These are phyloP conservation scores for Brevipalpus yothersi DNA, from an alignment of 1,140 invertebrate genomes.

Conservation along the genomic window DNA sequence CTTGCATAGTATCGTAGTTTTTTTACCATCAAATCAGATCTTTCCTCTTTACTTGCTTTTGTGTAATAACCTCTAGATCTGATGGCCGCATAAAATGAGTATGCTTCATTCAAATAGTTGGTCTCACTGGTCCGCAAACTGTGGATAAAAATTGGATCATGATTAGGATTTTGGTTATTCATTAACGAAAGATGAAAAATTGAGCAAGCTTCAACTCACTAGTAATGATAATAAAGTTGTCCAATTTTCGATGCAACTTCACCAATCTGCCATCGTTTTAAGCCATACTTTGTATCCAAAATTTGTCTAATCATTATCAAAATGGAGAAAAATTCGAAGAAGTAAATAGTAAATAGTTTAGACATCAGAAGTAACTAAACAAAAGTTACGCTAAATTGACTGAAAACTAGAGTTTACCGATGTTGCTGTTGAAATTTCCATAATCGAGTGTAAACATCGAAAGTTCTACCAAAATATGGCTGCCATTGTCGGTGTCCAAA, in stretches of 20 bases:
- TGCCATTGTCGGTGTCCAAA: conserved; percentile 97
- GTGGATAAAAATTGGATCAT: conserved; percentile 16
- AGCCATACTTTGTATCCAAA: conserved; percentile 73
- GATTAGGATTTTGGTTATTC: too few relatives aligned
- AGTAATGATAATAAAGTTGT: conserved; percentile 95
- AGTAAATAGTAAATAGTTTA: conserved; percentile 9
- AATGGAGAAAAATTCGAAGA: conserved; percentile 19
- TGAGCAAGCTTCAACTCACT: conserved; percentile 36
- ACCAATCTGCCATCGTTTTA: conserved; percentile 94
- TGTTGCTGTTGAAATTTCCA: conserved; percentile 98
- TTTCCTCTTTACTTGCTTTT: conserved; percentile 71
- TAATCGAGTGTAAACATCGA: conserved; percentile 91
- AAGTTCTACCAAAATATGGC: conserved; percentile 83
- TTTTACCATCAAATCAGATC: conserved; percentile 87
- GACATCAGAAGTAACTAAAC: conserved; percentile 11
- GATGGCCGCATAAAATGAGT: conserved; percentile 87
- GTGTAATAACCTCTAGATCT: conserved; percentile 79
- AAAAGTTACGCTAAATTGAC: not conserved
- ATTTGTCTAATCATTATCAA: conserved; percentile 23
- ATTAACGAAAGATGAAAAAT: not conserved
- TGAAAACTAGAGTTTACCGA: conserved; percentile 27
- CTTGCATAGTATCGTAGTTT: conserved; percentile 86
- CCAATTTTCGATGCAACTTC: conserved; percentile 97
- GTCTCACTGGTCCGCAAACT: conserved; percentile 82
- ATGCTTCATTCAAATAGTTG: conserved; percentile 82